A percentile compares a stretch with the other conserved stretches of the same genome.
phyloP scores from a whole-genome alignment of 1,140 invertebrate species.

The Microplitis mediator region DNA sequence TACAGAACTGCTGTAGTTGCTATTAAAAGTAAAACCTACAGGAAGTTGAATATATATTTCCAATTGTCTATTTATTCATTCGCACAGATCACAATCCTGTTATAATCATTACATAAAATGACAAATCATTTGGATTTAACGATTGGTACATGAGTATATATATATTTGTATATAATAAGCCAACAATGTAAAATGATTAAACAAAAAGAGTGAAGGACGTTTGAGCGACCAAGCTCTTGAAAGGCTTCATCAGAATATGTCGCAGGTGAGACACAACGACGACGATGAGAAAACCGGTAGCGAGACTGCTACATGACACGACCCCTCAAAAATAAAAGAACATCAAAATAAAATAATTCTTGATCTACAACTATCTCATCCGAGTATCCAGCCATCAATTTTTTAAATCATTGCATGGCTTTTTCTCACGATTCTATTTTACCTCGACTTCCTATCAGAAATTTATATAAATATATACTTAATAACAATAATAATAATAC shows the following conservation, averaged over 20 bases:
- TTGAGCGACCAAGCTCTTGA: neutral
- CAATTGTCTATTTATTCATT: too few species aligned
- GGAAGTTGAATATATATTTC: too few species aligned
- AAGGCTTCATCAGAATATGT: constrained; percentile 4
- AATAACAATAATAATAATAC: too few species aligned
- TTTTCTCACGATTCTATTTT: constrained; percentile 6
- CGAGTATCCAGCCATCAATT: neutral
- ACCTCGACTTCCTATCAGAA: too few species aligned
- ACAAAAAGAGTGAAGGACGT: neutral
- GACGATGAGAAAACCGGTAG: constrained; percentile 9
- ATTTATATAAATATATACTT: too few species aligned
- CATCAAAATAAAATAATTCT: neutral
- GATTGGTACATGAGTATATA: too few species aligned
- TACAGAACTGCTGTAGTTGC: too few species aligned
- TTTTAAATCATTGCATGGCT: neutral
- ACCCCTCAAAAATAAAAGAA: neutral
- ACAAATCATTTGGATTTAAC: too few species aligned
- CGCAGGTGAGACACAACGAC: neutral
- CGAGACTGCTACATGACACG: constrained; percentile 11
- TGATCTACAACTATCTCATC: neutral
- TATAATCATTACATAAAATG: too few species aligned
- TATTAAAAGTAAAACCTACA: too few species aligned
- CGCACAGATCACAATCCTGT: too few species aligned
- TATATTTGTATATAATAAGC: neutral
- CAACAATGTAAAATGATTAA: neutral